phyloP scores from a whole-genome alignment of 2,888 invertebrate species.

The Lasioglossum pauxillum region DNA sequence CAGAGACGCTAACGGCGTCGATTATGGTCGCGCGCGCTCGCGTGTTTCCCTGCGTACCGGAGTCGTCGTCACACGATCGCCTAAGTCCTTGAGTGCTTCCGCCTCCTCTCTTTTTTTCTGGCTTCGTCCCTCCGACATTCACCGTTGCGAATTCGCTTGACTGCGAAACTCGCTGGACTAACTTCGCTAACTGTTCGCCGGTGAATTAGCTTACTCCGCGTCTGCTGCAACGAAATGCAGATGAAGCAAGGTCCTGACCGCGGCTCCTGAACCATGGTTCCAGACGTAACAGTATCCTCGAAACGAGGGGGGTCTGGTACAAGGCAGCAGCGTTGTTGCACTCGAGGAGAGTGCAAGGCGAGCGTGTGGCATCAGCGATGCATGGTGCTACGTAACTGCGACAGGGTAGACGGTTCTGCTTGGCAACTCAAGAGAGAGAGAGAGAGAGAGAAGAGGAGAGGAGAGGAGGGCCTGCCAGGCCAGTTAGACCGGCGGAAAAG shows the following conservation, averaged over 20 bases:
- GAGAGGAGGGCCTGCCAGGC: constrained; percentile 47
- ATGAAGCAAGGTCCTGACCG: background rate
- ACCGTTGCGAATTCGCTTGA: constrained; percentile 45
- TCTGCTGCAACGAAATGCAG: background rate
- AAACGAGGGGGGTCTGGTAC: background rate
- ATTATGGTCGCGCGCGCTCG: constrained; percentile 14
- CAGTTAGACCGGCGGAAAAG: constrained; percentile 62
- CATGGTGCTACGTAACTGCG: constrained; percentile 37
- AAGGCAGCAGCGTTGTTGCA: background rate
- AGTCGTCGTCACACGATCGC: constrained; percentile 33
- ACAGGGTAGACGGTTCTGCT: constrained; percentile 43
- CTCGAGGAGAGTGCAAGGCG: background rate
- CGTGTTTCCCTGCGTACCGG: constrained; percentile 9
- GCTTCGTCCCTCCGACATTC: constrained; percentile 49
- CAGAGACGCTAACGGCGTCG: constrained; percentile 2
- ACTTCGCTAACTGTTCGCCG: background rate
- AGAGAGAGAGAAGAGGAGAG: too few species aligned
- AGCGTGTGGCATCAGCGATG: constrained; percentile 14
- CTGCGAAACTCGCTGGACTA: constrained; percentile 19
- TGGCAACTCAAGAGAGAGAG: constrained; percentile 38
- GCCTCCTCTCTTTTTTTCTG: constrained; percentile 40
- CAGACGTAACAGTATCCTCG: constrained; percentile 12
- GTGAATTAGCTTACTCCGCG: background rate
- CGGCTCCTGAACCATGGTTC: background rate
- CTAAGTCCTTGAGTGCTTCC: constrained; percentile 58